Base-by-base conservation (phyloP, 2,888 invertebrate genomes). In the Unio pictorum region DNA sequence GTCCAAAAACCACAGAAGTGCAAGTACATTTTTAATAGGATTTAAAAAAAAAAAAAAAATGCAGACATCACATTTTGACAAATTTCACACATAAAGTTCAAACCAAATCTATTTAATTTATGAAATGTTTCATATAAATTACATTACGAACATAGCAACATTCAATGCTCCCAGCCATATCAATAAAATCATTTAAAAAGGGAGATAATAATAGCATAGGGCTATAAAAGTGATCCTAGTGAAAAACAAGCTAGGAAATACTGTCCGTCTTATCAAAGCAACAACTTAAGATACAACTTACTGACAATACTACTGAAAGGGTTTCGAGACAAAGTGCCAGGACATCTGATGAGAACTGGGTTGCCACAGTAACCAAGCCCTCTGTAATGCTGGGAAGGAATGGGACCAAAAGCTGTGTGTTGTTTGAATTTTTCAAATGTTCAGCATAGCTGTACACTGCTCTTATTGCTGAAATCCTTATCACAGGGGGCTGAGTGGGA, bases 381-480 rank as follows among this genome's bases (percentile, higher is more conserved):
- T 92, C 92, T 30, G 91, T 89, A 23, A 93, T 89, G 72, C 91
- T 91, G 3, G 91, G 89, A 61, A 92, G 87, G 78, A 91, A 89
- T 15, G 91, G 90, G 6, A 84, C 78, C 20, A 91, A 78, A 5
- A 90, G 72, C 60, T 91, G 89, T n/a, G 91, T 90, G 62, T 87
- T 88, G 18, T 91, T 90, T 1, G 90, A 88, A 7, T 88, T 86
- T 75, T 91, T 91, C 69, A 93, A 89, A 73, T 92, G 91, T 66
- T 91, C 90, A 80, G 92, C 92, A 85, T 92, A 92, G 73, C 92
- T 92, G 81, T 89, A 89, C 30, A 91, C 88, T n/a, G 91, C 89
- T 72, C 91, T 84, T 8, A 92, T 91, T 4, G 92, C 92, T n/a
- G 92, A 92, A 64, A 93, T 91, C 60, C 92, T 88, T 45, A 93